phyloP scores from a whole-genome alignment of 2,888 invertebrate genomes.

The Sarcophaga carnaria region DNA sequence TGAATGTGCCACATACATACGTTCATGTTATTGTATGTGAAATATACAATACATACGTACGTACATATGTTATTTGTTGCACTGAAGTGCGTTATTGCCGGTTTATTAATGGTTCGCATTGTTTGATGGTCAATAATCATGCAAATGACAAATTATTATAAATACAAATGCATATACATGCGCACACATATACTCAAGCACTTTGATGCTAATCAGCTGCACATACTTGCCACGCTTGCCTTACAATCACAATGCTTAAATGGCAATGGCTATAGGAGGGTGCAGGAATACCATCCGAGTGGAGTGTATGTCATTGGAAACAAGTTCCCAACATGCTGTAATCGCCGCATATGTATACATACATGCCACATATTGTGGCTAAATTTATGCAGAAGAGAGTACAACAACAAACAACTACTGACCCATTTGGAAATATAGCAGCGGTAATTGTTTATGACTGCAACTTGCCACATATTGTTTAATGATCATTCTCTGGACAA shows the following conservation, averaged over 20 bases:
- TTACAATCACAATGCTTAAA: neutral
- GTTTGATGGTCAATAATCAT: constrained; percentile 60
- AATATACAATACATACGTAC: neutral
- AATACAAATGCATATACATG: neutral
- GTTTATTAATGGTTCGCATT: constrained; percentile 42
- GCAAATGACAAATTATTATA: constrained; percentile 63
- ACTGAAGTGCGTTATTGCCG: constrained; percentile 22
- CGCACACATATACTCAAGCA: neutral
- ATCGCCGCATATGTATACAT: neutral
- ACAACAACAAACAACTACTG: neutral
- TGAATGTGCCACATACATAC: neutral
- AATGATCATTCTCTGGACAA: neutral
- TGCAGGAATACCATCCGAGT: neutral
- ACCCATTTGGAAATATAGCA: neutral
- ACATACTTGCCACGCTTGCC: constrained; percentile 24
- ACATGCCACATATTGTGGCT: too few relatives aligned
- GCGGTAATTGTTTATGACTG: neutral
- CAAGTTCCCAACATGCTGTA: neutral
- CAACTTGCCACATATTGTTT: neutral
- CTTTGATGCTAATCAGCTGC: constrained; percentile 26
- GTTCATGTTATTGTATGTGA: neutral
- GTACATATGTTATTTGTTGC: neutral
- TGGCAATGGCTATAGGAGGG: neutral
- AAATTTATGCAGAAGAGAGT: neutral
- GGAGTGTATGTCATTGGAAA: neutral